A percentile compares a stretch with the other conserved stretches of the same genome.
phyloP scores from a whole-genome alignment of 2,113 vertebrate genomes.

The Pycnonotus jocosus region DNA sequence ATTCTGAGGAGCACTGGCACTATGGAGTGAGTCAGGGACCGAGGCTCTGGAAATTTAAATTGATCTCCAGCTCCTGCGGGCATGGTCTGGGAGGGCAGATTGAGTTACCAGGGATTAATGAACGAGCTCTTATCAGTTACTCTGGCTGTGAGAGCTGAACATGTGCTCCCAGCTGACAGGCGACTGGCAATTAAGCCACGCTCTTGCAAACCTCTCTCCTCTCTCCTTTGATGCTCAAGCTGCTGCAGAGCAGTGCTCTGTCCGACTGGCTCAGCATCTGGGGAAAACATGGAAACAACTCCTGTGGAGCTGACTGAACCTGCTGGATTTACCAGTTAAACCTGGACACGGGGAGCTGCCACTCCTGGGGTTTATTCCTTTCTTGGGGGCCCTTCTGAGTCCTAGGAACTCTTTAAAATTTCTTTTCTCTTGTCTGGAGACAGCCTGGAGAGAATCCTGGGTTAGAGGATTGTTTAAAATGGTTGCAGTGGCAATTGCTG shows the following conservation, averaged over 20 bases:
- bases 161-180: not conserved
- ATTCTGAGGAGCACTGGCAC: not conserved
- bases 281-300: not conserved
- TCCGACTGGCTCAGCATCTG: not conserved
- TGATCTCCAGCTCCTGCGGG: slow-evolving; percentile 14
- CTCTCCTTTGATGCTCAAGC: not conserved
- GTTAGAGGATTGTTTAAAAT: not conserved
- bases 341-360: fast-evolving
- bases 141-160: not conserved
- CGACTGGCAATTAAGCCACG: not conserved
- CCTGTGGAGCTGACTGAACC: not conserved
- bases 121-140: not conserved
- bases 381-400: not conserved
- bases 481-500: not conserved
- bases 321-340: not conserved
- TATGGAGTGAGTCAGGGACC: not conserved
- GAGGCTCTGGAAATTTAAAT: not conserved
- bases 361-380: not conserved
- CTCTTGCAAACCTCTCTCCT: not conserved
- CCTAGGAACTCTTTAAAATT: not conserved
- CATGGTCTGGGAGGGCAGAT: not conserved
- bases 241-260: not conserved
- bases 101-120: slow-evolving; percentile 10
- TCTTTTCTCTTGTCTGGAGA: not conserved
- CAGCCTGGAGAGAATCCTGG: not conserved